These are phyloP conservation scores for Drosophila bocqueti DNA, from an alignment of 1,140 invertebrate genomes.

Conservation along the genomic window DNA sequence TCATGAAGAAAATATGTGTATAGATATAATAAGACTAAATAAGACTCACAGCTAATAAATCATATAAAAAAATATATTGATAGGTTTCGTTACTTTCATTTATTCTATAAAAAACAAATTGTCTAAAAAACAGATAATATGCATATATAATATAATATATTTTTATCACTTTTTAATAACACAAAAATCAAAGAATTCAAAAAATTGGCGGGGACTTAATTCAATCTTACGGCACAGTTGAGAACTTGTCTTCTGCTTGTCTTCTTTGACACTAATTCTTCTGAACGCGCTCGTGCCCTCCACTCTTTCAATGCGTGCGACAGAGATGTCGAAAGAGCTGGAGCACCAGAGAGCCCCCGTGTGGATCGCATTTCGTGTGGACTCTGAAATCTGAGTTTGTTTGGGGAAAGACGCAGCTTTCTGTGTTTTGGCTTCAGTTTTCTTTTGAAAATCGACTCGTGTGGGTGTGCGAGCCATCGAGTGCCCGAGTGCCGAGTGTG, in stretches of 20 bases:
- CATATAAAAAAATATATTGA: too few species aligned
- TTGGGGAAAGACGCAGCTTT: slow-evolving; percentile 48
- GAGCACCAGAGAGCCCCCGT: slow-evolving; percentile 2
- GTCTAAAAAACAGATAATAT: too few species aligned
- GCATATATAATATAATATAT: too few species aligned
- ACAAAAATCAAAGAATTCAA: too few species aligned
- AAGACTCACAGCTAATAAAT: too few species aligned
- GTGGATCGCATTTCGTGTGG: slow-evolving; percentile 64
- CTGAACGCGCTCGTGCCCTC: background rate
- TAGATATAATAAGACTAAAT: too few species aligned
- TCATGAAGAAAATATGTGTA: too few species aligned
- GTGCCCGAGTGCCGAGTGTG: slow-evolving; percentile 29
- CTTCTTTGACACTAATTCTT: background rate
- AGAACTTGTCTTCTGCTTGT: background rate
- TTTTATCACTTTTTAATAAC: too few species aligned
- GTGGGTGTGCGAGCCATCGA: slow-evolving; percentile 51
- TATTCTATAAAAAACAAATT: too few species aligned
- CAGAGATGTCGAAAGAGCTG: background rate
- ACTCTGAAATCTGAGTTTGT: slow-evolving; percentile 72
- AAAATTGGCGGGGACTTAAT: background rate
- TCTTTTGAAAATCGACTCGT: slow-evolving; percentile 66
- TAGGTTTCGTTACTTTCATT: too few species aligned
- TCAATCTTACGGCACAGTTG: too few species aligned
- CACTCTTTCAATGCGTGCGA: background rate
- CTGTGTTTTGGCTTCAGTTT: slow-evolving; percentile 52